These are phyloP conservation scores for Hydraecia micacea DNA, from an alignment of 2,888 invertebrate species.

Conservation along the genomic window DNA sequence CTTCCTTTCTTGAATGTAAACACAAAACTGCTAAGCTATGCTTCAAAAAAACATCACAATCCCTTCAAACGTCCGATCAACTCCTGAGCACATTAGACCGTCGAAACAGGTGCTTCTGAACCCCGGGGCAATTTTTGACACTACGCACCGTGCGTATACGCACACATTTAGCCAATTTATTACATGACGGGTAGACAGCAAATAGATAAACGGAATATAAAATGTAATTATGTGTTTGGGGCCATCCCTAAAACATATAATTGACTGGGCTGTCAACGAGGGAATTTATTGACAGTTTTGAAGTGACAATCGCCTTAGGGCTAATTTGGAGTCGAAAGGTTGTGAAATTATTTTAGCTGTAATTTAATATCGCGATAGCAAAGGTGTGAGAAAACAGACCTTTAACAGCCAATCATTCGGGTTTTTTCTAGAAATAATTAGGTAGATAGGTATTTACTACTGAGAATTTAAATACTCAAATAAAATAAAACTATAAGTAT, in stretches of 20 bases:
- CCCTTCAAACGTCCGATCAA: slow-evolving; percentile 19
- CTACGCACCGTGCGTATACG: slow-evolving; percentile 36
- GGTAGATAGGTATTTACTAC: not conserved
- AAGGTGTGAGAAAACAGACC: not conserved
- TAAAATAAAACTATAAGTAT: too few relatives aligned
- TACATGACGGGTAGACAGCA: slow-evolving; percentile 37
- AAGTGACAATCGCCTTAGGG: slow-evolving; percentile 29
- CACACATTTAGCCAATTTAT: slow-evolving; percentile 51
- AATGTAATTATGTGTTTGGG: slow-evolving; percentile 44
- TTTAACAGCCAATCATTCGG: not conserved
- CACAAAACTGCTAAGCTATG: not conserved
- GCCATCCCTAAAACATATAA: slow-evolving; percentile 40
- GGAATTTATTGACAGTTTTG: slow-evolving; percentile 20
- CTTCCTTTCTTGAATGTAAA: too few relatives aligned
- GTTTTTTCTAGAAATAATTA: not conserved
- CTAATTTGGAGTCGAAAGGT: not conserved
- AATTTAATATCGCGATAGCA: not conserved
- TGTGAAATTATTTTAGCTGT: slow-evolving; percentile 11
- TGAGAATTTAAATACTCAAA: too few relatives aligned
- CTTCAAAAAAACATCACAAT: not conserved
- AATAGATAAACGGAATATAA: slow-evolving; percentile 47
- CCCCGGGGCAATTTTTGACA: slow-evolving; percentile 40
- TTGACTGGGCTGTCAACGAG: slow-evolving; percentile 41
- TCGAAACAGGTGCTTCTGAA: slow-evolving; percentile 46
- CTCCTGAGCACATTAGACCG: slow-evolving; percentile 24